Evolutionary conservation across 2,888 invertebrate species (phyloP).

Genomic region (Drosophila flavopinicola): DNA sequence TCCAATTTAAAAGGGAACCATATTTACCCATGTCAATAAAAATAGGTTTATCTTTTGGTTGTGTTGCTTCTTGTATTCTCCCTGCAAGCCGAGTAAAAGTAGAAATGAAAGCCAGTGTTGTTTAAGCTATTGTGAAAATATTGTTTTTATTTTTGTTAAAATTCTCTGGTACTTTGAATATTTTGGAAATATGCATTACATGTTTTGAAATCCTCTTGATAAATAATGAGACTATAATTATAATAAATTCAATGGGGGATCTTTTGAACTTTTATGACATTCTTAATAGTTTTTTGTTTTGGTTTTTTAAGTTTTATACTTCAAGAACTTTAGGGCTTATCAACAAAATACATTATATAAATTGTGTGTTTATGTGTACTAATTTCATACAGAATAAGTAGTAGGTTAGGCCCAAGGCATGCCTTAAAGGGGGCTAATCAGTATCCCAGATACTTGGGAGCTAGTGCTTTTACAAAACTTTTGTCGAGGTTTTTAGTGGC

Average conservation of each 20-base stretch:
- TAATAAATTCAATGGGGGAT: constrained; percentile 40
- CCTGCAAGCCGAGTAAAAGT: no score
- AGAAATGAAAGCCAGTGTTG: constrained; percentile 4
- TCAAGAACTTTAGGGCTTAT: constrained; percentile 15
- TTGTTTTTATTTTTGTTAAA: constrained; percentile 69
- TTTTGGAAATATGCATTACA: constrained; percentile 53
- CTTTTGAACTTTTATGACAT: constrained; percentile 34
- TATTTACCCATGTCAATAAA: no score
- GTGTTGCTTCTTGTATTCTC: no score
- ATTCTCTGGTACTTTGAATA: constrained; percentile 67
- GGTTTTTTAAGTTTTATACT: neutral
- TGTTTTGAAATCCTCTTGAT: constrained; percentile 47
- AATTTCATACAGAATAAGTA: constrained; percentile 24
- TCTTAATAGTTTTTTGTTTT: constrained; percentile 9
- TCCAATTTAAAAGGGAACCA: no score
- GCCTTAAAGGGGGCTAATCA: constrained; percentile 5
- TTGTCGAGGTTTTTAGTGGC: constrained; percentile 41
- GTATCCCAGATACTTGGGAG: constrained; percentile 6
- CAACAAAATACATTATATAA: constrained; percentile 30
- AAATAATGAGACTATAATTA: constrained; percentile 48
- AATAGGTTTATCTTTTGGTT: no score
- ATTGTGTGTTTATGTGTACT: constrained; percentile 9
- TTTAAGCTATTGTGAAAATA: constrained; percentile 76
- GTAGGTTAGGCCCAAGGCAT: constrained; percentile 25
- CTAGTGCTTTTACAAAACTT: constrained; percentile 20